A percentile compares a stretch with the other conserved stretches of the same genome.
Evolutionary conservation across 2,797 vertebrate species (phyloP).

Genomic region (Sebastes goodei): DNA sequence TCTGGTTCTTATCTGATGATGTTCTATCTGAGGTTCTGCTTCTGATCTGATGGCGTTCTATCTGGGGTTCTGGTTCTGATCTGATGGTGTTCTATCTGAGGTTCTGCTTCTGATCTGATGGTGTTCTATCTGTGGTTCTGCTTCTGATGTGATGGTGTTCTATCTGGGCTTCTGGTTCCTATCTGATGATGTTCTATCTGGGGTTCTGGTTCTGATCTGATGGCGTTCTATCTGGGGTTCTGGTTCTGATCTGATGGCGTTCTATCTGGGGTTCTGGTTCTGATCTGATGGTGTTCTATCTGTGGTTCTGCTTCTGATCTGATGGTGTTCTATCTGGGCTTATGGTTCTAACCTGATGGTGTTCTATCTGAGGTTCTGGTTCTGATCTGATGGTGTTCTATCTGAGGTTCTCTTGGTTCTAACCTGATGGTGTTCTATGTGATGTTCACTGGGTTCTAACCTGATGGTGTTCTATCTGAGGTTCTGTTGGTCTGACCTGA

Average conservation of each 20-base stretch:
- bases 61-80: neutral
- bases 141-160: no score
- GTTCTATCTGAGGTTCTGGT: no score
- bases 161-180: neutral
- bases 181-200: neutral
- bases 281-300: rapidly evolving
- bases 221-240: neutral
- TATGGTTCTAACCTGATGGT: rapidly evolving
- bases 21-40: no score
- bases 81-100: no score
- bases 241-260: neutral
- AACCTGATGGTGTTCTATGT: neutral
- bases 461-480: no score
- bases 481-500: neutral
- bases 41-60: neutral
- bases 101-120: neutral
- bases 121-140: neutral
- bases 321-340: rapidly evolving
- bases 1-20: no score
- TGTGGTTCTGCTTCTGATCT: rapidly evolving
- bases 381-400: no score
- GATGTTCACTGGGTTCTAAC: neutral
- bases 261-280: no score
- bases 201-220: neutral
- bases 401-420: neutral